A percentile compares a stretch with the other conserved stretches of the same genome.
Evolutionary conservation across 2,888 invertebrate species (phyloP).

Genomic region (Drosophila ochracea): DNA sequence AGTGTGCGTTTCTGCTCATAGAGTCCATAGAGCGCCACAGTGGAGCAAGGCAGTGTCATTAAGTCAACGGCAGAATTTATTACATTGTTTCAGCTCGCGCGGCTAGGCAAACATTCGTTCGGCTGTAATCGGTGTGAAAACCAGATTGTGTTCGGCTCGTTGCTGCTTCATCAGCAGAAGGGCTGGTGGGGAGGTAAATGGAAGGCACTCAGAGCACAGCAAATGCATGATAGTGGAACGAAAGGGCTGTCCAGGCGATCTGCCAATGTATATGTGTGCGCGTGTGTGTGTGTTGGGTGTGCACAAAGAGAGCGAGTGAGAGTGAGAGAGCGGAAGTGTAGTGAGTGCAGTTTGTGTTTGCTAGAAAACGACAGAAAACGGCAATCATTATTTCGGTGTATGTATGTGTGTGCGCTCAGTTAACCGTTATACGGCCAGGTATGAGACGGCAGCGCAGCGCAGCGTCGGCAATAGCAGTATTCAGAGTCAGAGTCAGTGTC

Average conservation of each 20-base stretch:
- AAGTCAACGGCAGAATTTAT: slow-evolving; percentile 1
- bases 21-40: slow-evolving; percentile 12
- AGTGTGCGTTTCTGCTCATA: background rate
- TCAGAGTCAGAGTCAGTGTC: slow-evolving; percentile 53
- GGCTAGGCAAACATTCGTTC: slow-evolving; percentile 29
- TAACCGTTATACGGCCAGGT: slow-evolving; percentile 53
- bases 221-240: slow-evolving; percentile 26
- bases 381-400: slow-evolving; percentile 9
- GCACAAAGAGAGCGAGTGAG: slow-evolving; percentile 5
- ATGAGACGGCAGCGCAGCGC: slow-evolving; percentile 17
- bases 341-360: slow-evolving; percentile 26
- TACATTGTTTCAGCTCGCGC: slow-evolving; percentile 12
- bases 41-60: slow-evolving; percentile 3
- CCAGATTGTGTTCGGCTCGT: slow-evolving; percentile 36
- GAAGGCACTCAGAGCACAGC: slow-evolving; percentile 5
- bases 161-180: background rate
- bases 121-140: slow-evolving; percentile 39
- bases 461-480: slow-evolving; percentile 15
- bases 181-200: slow-evolving; percentile 11
- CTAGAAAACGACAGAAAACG: slow-evolving; percentile 30
- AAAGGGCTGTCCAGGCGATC: slow-evolving; percentile 59
- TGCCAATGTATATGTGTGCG: slow-evolving; percentile 2
- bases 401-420: slow-evolving; percentile 29
- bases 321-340: slow-evolving; percentile 5
- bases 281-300: slow-evolving; percentile 6